A percentile compares a stretch with the other conserved stretches of the same genome.
Conservation (phyloP, 2,797 vertebrate genomes). For the Halcyon badia region DNA sequence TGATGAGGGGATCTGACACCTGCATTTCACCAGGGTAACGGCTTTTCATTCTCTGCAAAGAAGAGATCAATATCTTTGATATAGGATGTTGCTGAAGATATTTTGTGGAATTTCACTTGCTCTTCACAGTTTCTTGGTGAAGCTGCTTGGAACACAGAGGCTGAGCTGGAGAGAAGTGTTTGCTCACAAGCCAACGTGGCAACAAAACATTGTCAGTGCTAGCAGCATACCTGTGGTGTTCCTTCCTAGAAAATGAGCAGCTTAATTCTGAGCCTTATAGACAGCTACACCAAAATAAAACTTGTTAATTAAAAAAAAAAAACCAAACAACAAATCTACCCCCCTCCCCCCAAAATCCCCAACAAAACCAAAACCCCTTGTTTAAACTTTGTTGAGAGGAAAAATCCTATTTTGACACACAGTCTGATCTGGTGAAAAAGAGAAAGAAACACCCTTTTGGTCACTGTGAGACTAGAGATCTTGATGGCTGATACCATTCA, state of each 20-base stretch:
- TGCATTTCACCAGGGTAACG: background rate
- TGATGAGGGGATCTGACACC: fast-evolving
- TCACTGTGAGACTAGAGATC: background rate
- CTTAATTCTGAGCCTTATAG: background rate
- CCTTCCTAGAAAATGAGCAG: background rate
- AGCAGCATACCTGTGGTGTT: background rate
- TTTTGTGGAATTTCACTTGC: background rate
- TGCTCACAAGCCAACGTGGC: background rate
- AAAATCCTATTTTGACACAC: background rate
- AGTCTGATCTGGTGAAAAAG: background rate
- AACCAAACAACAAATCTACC: background rate
- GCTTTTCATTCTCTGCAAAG: background rate
- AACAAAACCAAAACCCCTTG: fast-evolving
- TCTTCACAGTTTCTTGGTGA: background rate
- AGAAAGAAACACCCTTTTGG: background rate
- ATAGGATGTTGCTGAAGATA: background rate
- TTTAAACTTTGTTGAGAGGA: background rate
- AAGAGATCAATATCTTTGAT: background rate
- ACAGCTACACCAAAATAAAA: background rate
- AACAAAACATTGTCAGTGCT: background rate
- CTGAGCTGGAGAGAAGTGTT: background rate
- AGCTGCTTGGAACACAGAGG: background rate
- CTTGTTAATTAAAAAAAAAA: background rate
- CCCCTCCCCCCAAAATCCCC: background rate
- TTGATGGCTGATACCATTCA: background rate